Evolutionary conservation across 1,140 invertebrate genomes (phyloP), one percentile per base, ranked within the genome.

Genomic region (Drosophila setifemur): DNA sequence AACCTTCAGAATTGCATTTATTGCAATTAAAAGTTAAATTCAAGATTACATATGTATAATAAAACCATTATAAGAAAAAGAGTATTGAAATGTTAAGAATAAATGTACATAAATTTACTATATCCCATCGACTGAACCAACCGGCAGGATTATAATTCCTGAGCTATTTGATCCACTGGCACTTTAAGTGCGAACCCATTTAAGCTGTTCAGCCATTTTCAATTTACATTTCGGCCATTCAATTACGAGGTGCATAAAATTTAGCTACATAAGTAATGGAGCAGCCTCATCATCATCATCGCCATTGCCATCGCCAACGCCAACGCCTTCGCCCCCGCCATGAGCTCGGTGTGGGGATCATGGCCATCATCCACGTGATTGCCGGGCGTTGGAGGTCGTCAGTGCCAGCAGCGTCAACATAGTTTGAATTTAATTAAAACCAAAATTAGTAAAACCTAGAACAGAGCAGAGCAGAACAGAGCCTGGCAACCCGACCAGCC

Each of bases 361-460:
- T 66, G 58, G 43, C 43, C 61, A 64, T 66, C 61, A 64, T 35
- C 60, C 43, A 64, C 60, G 58, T 61, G 57, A 61, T 61, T 61
- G 57, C 53, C 37, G 57, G 16, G 29, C 21, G 53, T 58, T 21
- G 37, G 57, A 61, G 57, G 55, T 54, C 57, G 72, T 74, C 67
- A 48, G 21, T 50, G 71, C 66, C 76, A 73, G 76, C 63, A 83
- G 78, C 78, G 73, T 85, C 79, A 83, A 79, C 79, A 86, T 75
- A 81, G 81, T 85, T 85, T 68, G 72, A 85, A 85, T 85, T 85
- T 85, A 85, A 85, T 85, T 85, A 85, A 85, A 85, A 73, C 76
- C 61, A 76, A 85, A 85, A 85, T 85, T 86, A 85, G 79, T 72
- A 69, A 79, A 75, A 61, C 74, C 53, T 45, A 39, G 48, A 35